These are phyloP conservation scores for Ormia ochracea DNA, from an alignment of 2,888 invertebrate species.

Conservation along the genomic window DNA sequence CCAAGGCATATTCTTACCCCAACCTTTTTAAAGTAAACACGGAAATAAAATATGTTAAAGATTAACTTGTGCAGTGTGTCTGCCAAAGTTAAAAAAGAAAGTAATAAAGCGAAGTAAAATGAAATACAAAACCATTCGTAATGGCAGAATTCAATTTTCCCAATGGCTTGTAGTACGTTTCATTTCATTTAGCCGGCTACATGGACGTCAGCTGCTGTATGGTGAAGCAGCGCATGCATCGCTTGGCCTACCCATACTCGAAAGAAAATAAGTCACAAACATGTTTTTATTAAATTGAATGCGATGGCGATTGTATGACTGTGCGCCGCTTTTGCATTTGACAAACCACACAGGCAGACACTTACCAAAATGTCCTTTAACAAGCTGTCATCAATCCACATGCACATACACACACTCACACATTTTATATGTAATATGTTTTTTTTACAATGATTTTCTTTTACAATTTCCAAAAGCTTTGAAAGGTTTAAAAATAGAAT, in stretches of 20 bases:
- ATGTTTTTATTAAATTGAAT: too few species aligned
- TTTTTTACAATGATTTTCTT: constrained; percentile 24
- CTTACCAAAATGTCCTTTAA: too few species aligned
- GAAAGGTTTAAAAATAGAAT: constrained; percentile 30
- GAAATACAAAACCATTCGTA: constrained; percentile 35
- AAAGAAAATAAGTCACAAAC: too few species aligned
- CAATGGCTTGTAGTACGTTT: constrained; percentile 60
- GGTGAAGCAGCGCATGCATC: neutral
- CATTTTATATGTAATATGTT: too few species aligned
- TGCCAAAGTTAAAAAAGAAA: too few species aligned
- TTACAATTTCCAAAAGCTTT: constrained; percentile 37
- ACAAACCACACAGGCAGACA: too few species aligned
- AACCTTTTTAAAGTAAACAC: neutral
- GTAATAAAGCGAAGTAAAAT: neutral
- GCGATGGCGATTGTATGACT: too few species aligned
- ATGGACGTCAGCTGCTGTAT: neutral
- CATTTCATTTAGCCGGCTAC: constrained; percentile 48
- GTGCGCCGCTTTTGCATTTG: too few species aligned
- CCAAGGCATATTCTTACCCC: too few species aligned
- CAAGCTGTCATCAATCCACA: neutral
- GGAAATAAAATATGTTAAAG: neutral
- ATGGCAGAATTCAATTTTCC: constrained; percentile 54
- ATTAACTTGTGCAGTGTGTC: constrained; percentile 9
- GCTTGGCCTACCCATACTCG: neutral
- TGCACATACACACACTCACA: neutral